A percentile compares a stretch with the other conserved stretches of the same genome.
Evolutionary conservation across 2,113 vertebrate genomes (phyloP).

Genomic region (Gnathonemus longibarbis): DNA sequence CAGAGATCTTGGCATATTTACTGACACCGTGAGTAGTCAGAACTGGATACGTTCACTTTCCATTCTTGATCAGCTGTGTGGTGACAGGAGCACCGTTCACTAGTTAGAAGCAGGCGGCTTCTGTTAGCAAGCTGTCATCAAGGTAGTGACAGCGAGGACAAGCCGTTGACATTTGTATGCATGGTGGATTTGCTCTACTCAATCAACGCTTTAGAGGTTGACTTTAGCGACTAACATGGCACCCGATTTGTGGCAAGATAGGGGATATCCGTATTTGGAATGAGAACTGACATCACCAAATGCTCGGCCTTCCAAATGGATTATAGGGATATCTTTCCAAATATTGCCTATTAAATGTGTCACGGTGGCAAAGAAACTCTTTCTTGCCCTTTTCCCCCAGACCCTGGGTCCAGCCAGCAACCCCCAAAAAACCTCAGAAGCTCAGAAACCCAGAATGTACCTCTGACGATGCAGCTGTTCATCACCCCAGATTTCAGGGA

Average conservation of each 20-base stretch:
- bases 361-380: neutral
- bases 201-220: neutral
- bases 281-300: neutral
- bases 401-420: neutral
- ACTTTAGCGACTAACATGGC: neutral
- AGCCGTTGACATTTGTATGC: neutral
- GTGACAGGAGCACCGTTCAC: neutral
- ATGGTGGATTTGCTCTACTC: neutral
- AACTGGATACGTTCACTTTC: neutral
- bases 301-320: neutral
- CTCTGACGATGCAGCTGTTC: slow-evolving; percentile 62
- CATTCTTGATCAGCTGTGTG: neutral
- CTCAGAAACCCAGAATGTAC: slow-evolving; percentile 32
- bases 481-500: slow-evolving; percentile 59
- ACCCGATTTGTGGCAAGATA: neutral
- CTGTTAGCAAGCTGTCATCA: neutral
- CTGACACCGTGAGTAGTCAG: neutral
- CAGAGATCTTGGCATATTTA: neutral
- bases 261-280: neutral
- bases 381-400: neutral
- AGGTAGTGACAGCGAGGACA: neutral
- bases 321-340: neutral
- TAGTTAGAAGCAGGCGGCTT: neutral
- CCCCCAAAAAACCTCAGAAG: too few species aligned
- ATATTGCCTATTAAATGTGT: neutral